Evolutionary conservation across 2,888 invertebrate species (phyloP).

Genomic region (Scaptomyza reducta): DNA sequence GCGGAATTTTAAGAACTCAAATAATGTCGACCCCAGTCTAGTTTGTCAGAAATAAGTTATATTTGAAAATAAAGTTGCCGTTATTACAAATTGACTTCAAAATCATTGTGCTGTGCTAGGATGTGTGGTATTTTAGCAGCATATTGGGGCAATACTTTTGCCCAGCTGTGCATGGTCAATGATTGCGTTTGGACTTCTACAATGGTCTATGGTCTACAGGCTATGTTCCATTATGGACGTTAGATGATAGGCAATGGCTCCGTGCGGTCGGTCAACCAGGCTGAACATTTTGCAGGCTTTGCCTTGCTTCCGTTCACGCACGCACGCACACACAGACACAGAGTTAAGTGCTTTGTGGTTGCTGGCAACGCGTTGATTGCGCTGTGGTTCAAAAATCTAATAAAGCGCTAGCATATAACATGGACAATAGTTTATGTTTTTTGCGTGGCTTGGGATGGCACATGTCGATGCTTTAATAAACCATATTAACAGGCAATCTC

Average conservation of each 20-base stretch:
- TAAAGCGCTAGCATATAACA: slow-evolving; percentile 53
- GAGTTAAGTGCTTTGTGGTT: slow-evolving; percentile 71
- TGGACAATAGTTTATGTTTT: slow-evolving; percentile 26
- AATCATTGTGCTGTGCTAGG: slow-evolving; percentile 46
- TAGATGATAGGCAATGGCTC: slow-evolving; percentile 52
- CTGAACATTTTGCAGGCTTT: slow-evolving; percentile 51
- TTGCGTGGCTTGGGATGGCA: background rate
- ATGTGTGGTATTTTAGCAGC: slow-evolving; percentile 19
- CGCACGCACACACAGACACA: slow-evolving; percentile 32
- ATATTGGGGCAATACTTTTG: slow-evolving; percentile 43
- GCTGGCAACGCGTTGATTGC: slow-evolving; percentile 70
- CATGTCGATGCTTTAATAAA: slow-evolving; percentile 45
- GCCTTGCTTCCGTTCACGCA: slow-evolving; percentile 45
- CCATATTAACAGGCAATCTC: slow-evolving; percentile 57
- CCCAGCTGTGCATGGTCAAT: slow-evolving; percentile 45
- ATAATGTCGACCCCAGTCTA: slow-evolving; percentile 14
- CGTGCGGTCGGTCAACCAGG: slow-evolving; percentile 59
- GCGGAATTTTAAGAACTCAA: background rate
- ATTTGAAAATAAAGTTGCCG: slow-evolving; percentile 70
- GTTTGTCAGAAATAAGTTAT: slow-evolving; percentile 59
- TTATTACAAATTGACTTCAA: slow-evolving; percentile 77
- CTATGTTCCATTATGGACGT: slow-evolving; percentile 23
- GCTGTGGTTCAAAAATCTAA: slow-evolving; percentile 70
- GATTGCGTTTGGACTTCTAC: slow-evolving; percentile 18
- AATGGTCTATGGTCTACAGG: slow-evolving; percentile 32